These are phyloP conservation scores for Caenorhabditis sp. DNA, from an alignment of 2,888 invertebrate genomes.

Conservation along the genomic window DNA sequence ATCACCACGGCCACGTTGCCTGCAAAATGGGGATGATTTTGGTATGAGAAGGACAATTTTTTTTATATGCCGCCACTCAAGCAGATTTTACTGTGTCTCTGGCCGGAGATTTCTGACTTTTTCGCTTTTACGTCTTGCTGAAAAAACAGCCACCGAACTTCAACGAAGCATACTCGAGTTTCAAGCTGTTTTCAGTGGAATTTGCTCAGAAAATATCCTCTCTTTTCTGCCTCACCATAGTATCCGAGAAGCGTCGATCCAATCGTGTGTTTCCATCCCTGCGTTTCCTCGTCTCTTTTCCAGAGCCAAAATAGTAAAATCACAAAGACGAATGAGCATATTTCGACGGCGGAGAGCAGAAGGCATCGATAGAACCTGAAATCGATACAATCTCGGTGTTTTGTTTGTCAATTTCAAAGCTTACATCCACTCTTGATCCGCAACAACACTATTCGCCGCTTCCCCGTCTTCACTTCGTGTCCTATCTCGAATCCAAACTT, in stretches of 20 bases:
- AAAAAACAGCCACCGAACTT: too few relatives aligned
- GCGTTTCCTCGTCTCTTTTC: background rate
- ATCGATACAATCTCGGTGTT: too few relatives aligned
- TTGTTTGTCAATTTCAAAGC: background rate
- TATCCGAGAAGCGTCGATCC: conserved; percentile 73
- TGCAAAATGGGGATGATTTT: conserved; percentile 47
- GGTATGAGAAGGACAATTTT: background rate
- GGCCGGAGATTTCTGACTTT: too few relatives aligned
- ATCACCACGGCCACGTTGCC: conserved; percentile 80
- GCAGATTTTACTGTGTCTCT: too few relatives aligned
- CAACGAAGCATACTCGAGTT: too few relatives aligned
- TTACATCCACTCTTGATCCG: conserved; percentile 83
- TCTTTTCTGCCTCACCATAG: conserved; percentile 69
- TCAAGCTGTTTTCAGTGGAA: background rate
- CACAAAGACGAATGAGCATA: conserved; percentile 54
- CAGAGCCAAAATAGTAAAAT: conserved; percentile 49
- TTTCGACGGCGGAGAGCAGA: conserved; percentile 57
- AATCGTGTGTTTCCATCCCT: conserved; percentile 30
- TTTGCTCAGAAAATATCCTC: background rate
- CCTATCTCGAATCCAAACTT: conserved; percentile 84
- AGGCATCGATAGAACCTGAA: conserved; percentile 71
- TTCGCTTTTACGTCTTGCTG: too few relatives aligned
- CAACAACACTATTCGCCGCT: conserved; percentile 53
- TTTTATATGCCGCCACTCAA: background rate
- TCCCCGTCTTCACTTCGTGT: conserved; percentile 75